Evolutionary conservation across 2,888 invertebrate species (phyloP).

Genomic region (Selenia dentaria): DNA sequence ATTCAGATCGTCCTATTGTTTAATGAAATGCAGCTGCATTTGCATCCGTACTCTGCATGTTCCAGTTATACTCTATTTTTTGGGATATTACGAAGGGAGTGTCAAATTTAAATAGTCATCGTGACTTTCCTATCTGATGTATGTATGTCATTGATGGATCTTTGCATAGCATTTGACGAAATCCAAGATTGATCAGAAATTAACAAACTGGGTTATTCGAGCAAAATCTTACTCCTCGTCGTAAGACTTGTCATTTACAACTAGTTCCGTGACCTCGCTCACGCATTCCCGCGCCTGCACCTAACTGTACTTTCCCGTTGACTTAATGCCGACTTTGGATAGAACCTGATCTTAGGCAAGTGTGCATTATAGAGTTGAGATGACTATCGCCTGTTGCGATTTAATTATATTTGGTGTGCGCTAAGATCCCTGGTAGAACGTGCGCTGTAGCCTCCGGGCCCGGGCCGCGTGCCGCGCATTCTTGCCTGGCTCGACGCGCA

Average conservation of each 20-base stretch:
- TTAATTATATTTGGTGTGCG: constrained; percentile 80
- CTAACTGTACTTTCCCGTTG: constrained; percentile 85
- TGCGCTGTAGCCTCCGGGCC: constrained; percentile 54
- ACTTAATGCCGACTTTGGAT: constrained; percentile 82
- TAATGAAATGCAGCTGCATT: constrained; percentile 37
- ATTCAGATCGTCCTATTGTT: constrained; percentile 51
- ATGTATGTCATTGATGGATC: too few relatives aligned
- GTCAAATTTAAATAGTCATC: too few relatives aligned
- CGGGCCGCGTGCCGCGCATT: constrained; percentile 72
- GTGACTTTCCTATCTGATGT: too few relatives aligned
- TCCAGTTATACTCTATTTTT: too few relatives aligned
- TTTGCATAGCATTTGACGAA: too few relatives aligned
- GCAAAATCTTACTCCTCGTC: constrained; percentile 69
- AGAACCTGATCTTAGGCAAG: constrained; percentile 82
- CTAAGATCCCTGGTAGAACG: constrained; percentile 58
- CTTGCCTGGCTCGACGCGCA: constrained; percentile 56
- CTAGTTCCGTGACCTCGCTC: constrained; percentile 85
- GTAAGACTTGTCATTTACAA: constrained; percentile 82
- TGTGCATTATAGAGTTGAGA: constrained; percentile 72
- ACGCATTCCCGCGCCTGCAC: constrained; percentile 84
- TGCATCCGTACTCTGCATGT: constrained; percentile 9
- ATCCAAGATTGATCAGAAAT: constrained; percentile 7
- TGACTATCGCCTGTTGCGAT: constrained; percentile 78
- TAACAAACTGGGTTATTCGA: constrained; percentile 55
- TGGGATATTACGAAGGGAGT: too few relatives aligned